phyloP scores from a whole-genome alignment of 2,797 vertebrate species.

The Triplophysa yarkandensis region DNA sequence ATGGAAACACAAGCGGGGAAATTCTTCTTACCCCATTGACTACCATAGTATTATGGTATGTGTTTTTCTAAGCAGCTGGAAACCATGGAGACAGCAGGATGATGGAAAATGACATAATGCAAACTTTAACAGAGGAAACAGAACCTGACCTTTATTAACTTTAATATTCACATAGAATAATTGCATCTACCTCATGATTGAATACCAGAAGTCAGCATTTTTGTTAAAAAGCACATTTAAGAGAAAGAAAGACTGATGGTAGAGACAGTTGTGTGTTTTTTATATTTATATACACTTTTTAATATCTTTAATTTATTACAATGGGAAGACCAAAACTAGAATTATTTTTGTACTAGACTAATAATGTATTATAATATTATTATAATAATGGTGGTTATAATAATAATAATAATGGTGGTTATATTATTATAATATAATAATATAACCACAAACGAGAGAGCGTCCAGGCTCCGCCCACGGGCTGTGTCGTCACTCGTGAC shows the following conservation, averaged over 20 bases:
- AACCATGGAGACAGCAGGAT: constrained; percentile 18
- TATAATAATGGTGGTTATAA: too few species aligned
- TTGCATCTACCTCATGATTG: too few species aligned
- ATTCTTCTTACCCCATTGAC: too few species aligned
- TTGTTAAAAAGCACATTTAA: background rate
- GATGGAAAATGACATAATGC: constrained; percentile 24
- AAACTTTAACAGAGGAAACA: background rate
- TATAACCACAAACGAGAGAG: background rate
- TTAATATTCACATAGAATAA: background rate
- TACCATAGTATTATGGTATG: too few species aligned
- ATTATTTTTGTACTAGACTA: too few species aligned
- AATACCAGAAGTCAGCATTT: background rate
- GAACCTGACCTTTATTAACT: background rate
- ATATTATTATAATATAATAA: too few species aligned
- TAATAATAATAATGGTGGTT: background rate
- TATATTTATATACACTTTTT: too few species aligned
- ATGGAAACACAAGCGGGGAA: background rate
- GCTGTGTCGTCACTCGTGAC: constrained; percentile 32
- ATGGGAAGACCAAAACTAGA: too few species aligned
- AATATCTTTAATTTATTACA: too few species aligned
- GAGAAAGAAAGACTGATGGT: background rate
- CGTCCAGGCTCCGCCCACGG: background rate
- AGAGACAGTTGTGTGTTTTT: background rate
- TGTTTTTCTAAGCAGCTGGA: constrained; percentile 19
- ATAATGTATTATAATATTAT: too few species aligned